A percentile compares a stretch with the other conserved stretches of the same genome.
These are phyloP conservation scores for Pseudorasbora parva DNA, from an alignment of 2,113 vertebrate species.

Conservation along the genomic window DNA sequence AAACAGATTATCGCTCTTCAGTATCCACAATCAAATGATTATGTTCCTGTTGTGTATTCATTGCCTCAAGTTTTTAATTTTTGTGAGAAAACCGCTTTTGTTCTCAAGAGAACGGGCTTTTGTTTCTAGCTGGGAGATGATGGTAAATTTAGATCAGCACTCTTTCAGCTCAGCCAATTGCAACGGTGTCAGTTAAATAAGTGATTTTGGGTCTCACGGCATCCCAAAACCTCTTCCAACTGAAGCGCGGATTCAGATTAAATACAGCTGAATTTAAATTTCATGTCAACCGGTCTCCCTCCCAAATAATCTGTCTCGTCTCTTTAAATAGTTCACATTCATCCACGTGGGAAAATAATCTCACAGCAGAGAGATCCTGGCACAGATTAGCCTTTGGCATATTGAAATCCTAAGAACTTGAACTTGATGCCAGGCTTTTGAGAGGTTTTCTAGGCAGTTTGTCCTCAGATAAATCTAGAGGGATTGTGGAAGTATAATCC, in stretches of 20 bases:
- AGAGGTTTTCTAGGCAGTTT: conserved; percentile 11
- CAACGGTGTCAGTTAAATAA: not conserved
- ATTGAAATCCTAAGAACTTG: not conserved
- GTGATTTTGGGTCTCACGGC: not conserved
- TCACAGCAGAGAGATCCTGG: conserved; percentile 54
- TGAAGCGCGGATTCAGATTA: not conserved
- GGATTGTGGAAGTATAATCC: conserved; percentile 36
- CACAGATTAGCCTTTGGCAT: conserved; percentile 53
- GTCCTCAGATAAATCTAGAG: conserved; percentile 20
- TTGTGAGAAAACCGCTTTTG: not conserved
- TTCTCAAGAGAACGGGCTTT: conserved; percentile 4
- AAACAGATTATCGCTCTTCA: conserved; percentile 19
- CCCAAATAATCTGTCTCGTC: conserved; percentile 19
- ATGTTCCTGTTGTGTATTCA: conserved; percentile 9
- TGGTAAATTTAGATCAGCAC: not conserved
- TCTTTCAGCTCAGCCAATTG: not conserved
- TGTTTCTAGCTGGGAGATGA: not conserved
- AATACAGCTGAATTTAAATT: not conserved
- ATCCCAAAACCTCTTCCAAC: not conserved
- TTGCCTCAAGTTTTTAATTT: conserved; percentile 27
- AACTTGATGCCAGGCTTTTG: not conserved
- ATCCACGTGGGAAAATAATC: conserved; percentile 67
- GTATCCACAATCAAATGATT: conserved; percentile 14
- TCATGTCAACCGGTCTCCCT: not conserved
- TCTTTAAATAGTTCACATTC: conserved; percentile 68